Base-by-base conservation (phyloP, 2,113 vertebrate genomes). In the Triplophysa tibetana region DNA sequence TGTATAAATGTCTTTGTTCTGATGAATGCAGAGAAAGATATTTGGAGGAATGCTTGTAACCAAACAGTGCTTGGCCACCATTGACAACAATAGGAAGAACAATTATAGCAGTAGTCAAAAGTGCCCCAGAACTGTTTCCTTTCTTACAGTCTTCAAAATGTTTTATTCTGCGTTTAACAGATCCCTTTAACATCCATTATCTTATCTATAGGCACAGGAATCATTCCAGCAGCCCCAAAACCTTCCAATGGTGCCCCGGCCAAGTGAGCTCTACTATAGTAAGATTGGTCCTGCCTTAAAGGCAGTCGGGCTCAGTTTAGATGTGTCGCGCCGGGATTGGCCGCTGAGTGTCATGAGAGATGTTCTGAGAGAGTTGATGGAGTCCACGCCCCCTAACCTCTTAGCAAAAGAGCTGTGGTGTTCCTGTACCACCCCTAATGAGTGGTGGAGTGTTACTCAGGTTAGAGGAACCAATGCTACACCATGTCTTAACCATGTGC, bases 361-460 rank as follows among this genome's bases (percentile, higher is more conserved):
- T 3, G 98, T 99, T 68, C 89, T 99, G 66, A 95, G 96, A 75
- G 98, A 99, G 61, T 87, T 99, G 54, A 99, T 99, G 98, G 98
- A 98, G 81, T 88, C 94, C 21, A 99, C 98, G 0, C 98, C 98
- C 5, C 96, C 98, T 0, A 99, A 97, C 85, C 94, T 99, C 45
- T 91, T 99, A 0, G 96, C 98, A 21, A 98, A 98, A 87, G 98
- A 99, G 86, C 93, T 99, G 13, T 99, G 98, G 98, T 99, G 97
- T 19, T 99, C 97, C 0, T 99, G 98, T 64, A 95, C 96, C 65
- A 98, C 96, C 0, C 95, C 98, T 1, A 97, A 95, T 63, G 98
- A 99, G 62, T 99, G 98, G 98, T 99, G 98, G 98, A 93, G 96
- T 88, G 95, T 99, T 83, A 99, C 97, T 23, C 98, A 99, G 95